Conservation (phyloP, 2,797 vertebrate genomes). For the Gephyroberyx darwinii region DNA sequence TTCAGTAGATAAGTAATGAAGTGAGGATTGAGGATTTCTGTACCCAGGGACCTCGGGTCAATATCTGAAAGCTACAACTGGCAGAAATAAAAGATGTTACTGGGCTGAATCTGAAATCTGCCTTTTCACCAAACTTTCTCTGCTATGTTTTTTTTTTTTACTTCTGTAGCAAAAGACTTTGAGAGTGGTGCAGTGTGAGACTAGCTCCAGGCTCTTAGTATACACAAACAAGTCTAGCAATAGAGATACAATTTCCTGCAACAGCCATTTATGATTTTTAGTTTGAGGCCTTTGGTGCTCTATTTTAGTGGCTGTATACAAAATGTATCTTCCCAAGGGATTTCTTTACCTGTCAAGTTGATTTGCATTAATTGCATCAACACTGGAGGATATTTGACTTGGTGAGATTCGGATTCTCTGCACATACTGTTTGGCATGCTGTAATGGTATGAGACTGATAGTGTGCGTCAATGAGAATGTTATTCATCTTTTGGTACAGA, state of each 20-base stretch:
- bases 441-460: slow-evolving; percentile 51
- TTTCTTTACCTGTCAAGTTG: slow-evolving; percentile 11
- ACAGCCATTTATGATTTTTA: slow-evolving; percentile 2
- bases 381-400: slow-evolving; percentile 15
- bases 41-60: not conserved
- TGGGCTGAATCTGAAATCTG: not conserved
- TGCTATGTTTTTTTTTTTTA: not conserved
- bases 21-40: not conserved
- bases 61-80: not conserved
- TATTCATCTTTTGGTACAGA: slow-evolving; percentile 42
- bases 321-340: slow-evolving; percentile 12
- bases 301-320: not conserved
- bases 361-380: slow-evolving; percentile 30
- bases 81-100: not conserved
- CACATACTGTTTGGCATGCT: slow-evolving; percentile 50
- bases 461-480: slow-evolving; percentile 48
- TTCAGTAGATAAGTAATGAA: not conserved
- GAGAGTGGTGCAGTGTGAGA: not conserved
- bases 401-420: slow-evolving; percentile 42
- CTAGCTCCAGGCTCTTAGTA: slow-evolving; percentile 9
- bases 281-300: not conserved
- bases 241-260: slow-evolving; percentile 9
- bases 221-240: slow-evolving; percentile 9
- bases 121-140: not conserved
- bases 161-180: not conserved